Evolutionary conservation across 30 jellyfish, hydroid and myxozoan genomes (phyloP), one percentile per base, ranked within the genome.

Genomic region (Chironex yamaguchii): DNA sequence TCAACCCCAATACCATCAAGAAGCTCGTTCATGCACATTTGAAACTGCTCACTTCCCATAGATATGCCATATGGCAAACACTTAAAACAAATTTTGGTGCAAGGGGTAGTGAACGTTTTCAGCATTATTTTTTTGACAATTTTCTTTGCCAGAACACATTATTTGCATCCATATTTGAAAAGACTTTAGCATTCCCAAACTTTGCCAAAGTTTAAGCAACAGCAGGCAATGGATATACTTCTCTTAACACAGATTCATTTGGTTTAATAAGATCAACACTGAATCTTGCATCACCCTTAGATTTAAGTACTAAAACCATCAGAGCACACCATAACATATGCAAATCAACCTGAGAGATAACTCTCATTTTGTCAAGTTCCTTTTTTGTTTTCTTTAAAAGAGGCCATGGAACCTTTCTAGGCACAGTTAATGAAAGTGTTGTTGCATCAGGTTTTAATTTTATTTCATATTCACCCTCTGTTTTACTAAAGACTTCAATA

Each of bases 71-170:
- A 88, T 2, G 97, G 97, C 13, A 69, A 42, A 35, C 97, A 67
- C 29, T 51, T 20, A 49, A 69, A 71, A 54, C 92, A 80, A 81
- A 52, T 31, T 27, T 92, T 51, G 13, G 89, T 91, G 70, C 64
- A 78, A 12, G 90, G 89, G 1, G 89, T 67, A 35, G 42, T 82
- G 64, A 82, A 82, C 17, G 82, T 68, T 0, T 65, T 31, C 52
- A 66, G 65, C 36, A 69, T n/a, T 71, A 32, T 20, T 72, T 82
- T 62, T 80, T 70, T 23, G 80, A 85, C 34, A 79, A 62, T 11
- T 65, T 34, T 42, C 69, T 29, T 78, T 88, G 93, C 97, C 97
- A 88, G 54, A 76, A 88, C 21, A 89, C 97, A 6, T 73, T 29
- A 63, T 80, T 88, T 26, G 90, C 97, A 25, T 88, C 97, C 1